Evolutionary conservation across 2,113 vertebrate genomes (phyloP).

Genomic region (Cettia cetti): DNA sequence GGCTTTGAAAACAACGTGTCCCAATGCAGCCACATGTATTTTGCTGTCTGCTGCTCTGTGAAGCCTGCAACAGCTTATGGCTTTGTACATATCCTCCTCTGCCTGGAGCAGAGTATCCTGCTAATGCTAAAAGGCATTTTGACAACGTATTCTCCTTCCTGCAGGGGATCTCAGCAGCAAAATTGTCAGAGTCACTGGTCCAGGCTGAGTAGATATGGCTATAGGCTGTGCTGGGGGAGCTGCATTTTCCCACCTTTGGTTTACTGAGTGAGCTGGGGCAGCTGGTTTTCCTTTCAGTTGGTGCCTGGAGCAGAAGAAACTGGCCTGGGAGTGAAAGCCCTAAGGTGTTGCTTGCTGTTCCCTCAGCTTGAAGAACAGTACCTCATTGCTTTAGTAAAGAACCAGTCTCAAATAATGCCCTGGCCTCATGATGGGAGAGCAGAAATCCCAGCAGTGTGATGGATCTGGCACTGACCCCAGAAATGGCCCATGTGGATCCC

Average conservation of each 20-base stretch:
- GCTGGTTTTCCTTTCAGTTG: neutral
- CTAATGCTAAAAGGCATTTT: neutral
- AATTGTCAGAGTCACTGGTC: neutral
- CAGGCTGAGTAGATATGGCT: neutral
- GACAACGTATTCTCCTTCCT: neutral
- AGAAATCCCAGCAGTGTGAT: neutral
- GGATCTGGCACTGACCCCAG: neutral
- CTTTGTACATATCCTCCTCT: neutral
- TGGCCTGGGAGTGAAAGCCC: neutral
- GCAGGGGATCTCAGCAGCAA: neutral
- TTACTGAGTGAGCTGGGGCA: neutral
- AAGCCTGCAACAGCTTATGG: neutral
- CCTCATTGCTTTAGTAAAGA: neutral
- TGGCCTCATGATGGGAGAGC: neutral
- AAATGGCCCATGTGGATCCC: neutral
- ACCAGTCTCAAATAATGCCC: neutral
- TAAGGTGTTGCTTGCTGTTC: neutral
- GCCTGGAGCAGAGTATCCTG: neutral
- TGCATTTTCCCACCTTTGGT: neutral
- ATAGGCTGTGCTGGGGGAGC: neutral
- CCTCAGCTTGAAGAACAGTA: neutral
- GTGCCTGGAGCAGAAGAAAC: neutral
- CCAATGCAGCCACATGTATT: neutral
- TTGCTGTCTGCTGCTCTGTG: neutral
- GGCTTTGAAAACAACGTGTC: neutral